Conservation (phyloP, 2,113 vertebrate species). For the Camelus bactrianus region DNA sequence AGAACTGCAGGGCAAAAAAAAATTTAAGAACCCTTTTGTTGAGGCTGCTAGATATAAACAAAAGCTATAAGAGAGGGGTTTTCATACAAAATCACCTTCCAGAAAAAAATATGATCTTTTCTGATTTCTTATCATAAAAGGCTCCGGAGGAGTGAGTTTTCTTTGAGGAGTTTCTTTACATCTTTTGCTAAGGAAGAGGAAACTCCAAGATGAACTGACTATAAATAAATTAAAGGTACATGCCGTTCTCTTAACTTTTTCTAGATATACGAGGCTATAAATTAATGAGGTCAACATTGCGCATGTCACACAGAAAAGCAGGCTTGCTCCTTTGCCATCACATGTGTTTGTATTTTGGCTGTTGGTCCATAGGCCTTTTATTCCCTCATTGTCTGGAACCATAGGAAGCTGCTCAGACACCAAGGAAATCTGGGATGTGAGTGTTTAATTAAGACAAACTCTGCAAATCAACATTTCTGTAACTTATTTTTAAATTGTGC, state of each 20-base stretch:
- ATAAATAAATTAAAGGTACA: constrained; percentile 18
- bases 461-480: neutral
- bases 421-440: neutral
- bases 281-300: neutral
- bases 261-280: neutral
- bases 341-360: neutral
- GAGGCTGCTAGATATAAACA: neutral
- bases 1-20: neutral
- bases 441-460: constrained; percentile 5
- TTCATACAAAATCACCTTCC: neutral
- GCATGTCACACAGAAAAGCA: neutral
- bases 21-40: neutral
- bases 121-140: constrained; percentile 37
- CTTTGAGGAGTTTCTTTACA: constrained; percentile 57
- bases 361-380: neutral
- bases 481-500: constrained; percentile 42
- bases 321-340: neutral
- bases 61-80: neutral
- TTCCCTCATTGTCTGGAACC: neutral
- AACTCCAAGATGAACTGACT: neutral
- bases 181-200: constrained; percentile 34
- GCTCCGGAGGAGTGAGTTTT: neutral
- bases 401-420: neutral
- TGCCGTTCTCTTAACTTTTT: neutral
- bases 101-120: neutral